phyloP scores from a whole-genome alignment of 2,797 vertebrate genomes.

The Enteromius mattozi region DNA sequence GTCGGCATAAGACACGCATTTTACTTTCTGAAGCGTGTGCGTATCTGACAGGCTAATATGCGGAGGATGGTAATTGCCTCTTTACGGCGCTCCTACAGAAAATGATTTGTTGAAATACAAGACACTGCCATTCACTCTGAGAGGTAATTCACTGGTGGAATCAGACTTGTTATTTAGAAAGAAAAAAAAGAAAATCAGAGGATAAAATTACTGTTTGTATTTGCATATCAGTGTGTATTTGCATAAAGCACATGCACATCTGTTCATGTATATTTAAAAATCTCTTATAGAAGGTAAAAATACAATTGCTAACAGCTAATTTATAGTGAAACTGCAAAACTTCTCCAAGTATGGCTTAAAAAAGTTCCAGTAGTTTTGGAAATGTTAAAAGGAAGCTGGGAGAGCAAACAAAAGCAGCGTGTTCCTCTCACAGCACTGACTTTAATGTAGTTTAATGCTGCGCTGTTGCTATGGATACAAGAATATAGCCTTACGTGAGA shows the following conservation, averaged over 20 bases:
- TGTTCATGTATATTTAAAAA: neutral
- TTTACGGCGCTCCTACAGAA: constrained; percentile 15
- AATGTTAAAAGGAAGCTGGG: constrained; percentile 27
- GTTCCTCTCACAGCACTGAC: constrained; percentile 12
- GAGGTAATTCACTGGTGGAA: constrained; percentile 48
- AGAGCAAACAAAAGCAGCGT: constrained; percentile 48
- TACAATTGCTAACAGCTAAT: constrained; percentile 32
- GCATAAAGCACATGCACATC: neutral
- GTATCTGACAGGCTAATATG: constrained; percentile 40
- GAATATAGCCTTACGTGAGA: constrained; percentile 50
- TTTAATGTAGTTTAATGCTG: constrained; percentile 51
- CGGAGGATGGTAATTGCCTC: constrained; percentile 44
- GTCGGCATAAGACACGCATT: constrained; percentile 20
- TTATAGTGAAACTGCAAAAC: constrained; percentile 33
- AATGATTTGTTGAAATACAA: constrained; percentile 51
- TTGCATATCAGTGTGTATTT: neutral
- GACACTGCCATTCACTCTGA: constrained; percentile 39
- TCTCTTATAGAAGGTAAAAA: constrained; percentile 5
- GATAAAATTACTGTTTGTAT: neutral
- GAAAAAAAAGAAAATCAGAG: constrained; percentile 29
- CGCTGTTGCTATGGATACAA: constrained; percentile 63
- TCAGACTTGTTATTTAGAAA: constrained; percentile 43
- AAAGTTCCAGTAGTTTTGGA: constrained; percentile 33
- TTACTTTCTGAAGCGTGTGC: neutral
- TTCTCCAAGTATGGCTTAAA: constrained; percentile 25